Percentiles rank a stretch among this genome's conserved stretches.
phyloP scores from a whole-genome alignment of 2,888 invertebrate genomes.

The Protophormia terraenovae region DNA sequence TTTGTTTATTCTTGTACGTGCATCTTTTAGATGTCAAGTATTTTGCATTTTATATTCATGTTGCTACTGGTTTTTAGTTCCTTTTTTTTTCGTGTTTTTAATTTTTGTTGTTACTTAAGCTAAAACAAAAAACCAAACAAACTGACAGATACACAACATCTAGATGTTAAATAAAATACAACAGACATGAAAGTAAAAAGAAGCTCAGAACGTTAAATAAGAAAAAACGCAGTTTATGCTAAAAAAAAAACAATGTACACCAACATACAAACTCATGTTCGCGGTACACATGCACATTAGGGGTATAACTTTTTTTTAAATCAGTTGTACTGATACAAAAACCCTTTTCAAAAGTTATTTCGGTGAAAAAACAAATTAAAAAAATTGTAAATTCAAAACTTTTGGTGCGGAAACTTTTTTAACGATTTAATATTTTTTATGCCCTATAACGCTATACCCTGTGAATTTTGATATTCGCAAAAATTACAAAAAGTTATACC shows the following conservation, averaged over 20 bases:
- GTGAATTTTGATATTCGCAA: no score
- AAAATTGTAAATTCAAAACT: no score
- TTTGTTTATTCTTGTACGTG: conserved; percentile 11
- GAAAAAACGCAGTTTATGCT: background rate
- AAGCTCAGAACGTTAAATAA: conserved; percentile 9
- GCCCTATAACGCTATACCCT: no score
- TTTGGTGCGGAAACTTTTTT: no score
- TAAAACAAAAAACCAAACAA: conserved; percentile 1
- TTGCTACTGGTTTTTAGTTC: conserved; percentile 4
- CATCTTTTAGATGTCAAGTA: conserved; percentile 31
- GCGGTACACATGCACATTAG: background rate
- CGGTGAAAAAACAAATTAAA: no score
- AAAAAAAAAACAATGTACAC: background rate
- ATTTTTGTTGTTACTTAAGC: background rate
- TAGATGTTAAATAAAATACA: conserved; percentile 29
- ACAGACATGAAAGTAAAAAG: conserved; percentile 20
- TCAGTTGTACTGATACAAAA: no score
- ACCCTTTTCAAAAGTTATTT: no score
- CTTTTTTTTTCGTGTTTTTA: background rate
- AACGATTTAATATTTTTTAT: no score
- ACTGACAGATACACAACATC: conserved; percentile 40
- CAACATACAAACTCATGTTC: background rate
- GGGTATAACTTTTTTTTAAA: no score
- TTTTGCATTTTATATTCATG: conserved; percentile 28
- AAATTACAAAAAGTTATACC: no score